These are phyloP conservation scores for Sarcophaga subvicina DNA, from an alignment of 2,888 invertebrate genomes.

Conservation along the genomic window DNA sequence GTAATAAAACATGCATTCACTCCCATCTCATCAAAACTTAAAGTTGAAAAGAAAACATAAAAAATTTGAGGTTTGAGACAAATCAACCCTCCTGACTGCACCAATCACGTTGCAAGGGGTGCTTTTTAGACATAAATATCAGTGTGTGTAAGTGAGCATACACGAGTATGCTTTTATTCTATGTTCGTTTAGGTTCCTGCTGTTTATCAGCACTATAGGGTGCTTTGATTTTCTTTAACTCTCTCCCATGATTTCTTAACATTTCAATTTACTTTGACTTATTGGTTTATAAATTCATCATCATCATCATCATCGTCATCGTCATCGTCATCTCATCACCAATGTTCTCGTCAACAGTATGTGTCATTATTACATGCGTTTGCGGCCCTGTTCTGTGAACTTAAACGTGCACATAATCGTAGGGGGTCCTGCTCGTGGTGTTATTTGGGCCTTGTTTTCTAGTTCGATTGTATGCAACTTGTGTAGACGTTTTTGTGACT, in stretches of 20 bases:
- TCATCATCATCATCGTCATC: conserved; percentile 58
- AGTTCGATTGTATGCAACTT: background rate
- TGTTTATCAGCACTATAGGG: conserved; percentile 68
- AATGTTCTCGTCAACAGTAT: conserved; percentile 35
- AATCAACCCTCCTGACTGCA: conserved; percentile 73
- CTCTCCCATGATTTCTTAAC: conserved; percentile 47
- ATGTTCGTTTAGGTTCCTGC: conserved; percentile 62
- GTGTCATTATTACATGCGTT: conserved; percentile 7
- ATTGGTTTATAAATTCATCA: conserved; percentile 72
- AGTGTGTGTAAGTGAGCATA: background rate
- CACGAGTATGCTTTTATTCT: conserved; percentile 29
- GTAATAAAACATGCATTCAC: conserved; percentile 38
- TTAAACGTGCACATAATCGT: conserved; percentile 75
- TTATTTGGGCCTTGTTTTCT: conserved; percentile 20
- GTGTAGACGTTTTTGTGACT: conserved; percentile 43
- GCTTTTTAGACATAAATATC: conserved; percentile 63
- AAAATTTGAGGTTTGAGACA: conserved; percentile 11
- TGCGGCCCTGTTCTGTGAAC: conserved; percentile 53
- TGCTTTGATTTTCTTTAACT: conserved; percentile 49
- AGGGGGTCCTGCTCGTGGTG: conserved; percentile 74
- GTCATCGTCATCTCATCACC: background rate
- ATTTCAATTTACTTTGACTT: conserved; percentile 46
- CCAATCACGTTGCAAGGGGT: conserved; percentile 78
- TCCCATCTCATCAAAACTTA: background rate
- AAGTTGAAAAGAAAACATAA: background rate